These are phyloP conservation scores for Pan troglodytes DNA, from an alignment of 2,113 vertebrate species.

Conservation along the genomic window DNA sequence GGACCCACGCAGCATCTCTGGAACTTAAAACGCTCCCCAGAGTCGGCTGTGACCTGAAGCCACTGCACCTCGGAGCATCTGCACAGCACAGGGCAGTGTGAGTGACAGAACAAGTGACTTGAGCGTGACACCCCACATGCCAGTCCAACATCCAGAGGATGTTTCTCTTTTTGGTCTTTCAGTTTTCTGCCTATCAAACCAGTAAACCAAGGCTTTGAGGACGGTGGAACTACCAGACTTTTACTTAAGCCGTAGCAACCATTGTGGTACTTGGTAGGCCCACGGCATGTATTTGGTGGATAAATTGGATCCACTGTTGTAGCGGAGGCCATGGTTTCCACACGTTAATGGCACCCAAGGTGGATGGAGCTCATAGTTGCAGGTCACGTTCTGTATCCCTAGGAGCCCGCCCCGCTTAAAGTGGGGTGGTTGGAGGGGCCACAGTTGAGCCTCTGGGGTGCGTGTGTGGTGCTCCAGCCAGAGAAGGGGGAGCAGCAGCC, in stretches of 20 bases:
- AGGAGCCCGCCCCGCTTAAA: neutral
- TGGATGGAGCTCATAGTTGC: neutral
- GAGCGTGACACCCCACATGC: neutral
- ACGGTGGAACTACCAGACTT: neutral
- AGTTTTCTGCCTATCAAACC: neutral
- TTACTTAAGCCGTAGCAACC: neutral
- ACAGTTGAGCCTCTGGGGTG: rapidly evolving
- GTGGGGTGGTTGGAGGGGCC: rapidly evolving
- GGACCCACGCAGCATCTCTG: neutral
- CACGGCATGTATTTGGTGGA: neutral
- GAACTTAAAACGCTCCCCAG: neutral
- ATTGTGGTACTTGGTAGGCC: too few relatives aligned
- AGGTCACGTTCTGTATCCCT: neutral
- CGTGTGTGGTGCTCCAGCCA: rapidly evolving
- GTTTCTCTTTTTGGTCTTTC: neutral
- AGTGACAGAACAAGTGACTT: neutral
- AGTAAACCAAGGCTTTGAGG: neutral
- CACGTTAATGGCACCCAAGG: neutral
- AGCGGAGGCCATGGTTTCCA: neutral
- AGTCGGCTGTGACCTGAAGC: neutral
- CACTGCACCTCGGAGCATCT: neutral
- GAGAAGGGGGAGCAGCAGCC: neutral
- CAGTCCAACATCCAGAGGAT: neutral
- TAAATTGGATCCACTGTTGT: neutral
- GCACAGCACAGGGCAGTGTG: neutral